Base-by-base conservation (phyloP, 2,113 vertebrate species). In the Sitta europaea region DNA sequence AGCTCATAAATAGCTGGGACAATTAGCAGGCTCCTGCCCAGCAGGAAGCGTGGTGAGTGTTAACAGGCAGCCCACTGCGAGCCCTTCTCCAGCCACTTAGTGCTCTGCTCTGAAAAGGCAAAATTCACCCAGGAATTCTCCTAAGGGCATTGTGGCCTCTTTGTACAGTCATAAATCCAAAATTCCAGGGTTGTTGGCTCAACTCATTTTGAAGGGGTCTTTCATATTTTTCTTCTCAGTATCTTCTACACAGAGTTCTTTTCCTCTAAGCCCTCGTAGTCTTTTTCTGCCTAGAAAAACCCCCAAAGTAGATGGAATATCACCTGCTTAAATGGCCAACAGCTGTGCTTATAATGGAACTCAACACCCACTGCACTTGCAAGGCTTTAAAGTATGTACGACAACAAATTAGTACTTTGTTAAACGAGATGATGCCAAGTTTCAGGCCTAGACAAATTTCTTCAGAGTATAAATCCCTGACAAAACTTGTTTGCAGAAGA, bases 391-490 rank as follows among this genome's bases (percentile, higher is more conserved):
- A 89, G 29, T 2, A 11, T 4, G 14, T 28, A 38, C 21, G 53
- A 81, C 57, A 92, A 53, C 47, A 77, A 78, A 80, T 81, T 25
- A 92, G 17, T 55, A 29, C 29, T 94, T 82, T 14, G 58, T 50
- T 77, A 85, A 51, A 65, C 0, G 14, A 78, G 51, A 59, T 15
- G 19, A 89, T 75, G 89, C 76, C 92, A 87, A 91, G 45, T 85
- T 95, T 92, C 83, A 96, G 55, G 88, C 45, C 73, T 45, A 81
- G 70, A 77, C 89, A 68, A 74, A 81, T 72, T 65, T 59, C 88
- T 78, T 71, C 24, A 47, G 61, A 57, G 70, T 84, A 28, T 9
- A 94, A 95, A 94, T 77, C 73, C 79, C 53, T 57, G 35, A 74
- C 78, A 89, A 47, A 71, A 81, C 47, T 22, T 54, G 13, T 65